phyloP scores from a whole-genome alignment of 2,797 vertebrate species.

The Lophotriccus pileatus region DNA sequence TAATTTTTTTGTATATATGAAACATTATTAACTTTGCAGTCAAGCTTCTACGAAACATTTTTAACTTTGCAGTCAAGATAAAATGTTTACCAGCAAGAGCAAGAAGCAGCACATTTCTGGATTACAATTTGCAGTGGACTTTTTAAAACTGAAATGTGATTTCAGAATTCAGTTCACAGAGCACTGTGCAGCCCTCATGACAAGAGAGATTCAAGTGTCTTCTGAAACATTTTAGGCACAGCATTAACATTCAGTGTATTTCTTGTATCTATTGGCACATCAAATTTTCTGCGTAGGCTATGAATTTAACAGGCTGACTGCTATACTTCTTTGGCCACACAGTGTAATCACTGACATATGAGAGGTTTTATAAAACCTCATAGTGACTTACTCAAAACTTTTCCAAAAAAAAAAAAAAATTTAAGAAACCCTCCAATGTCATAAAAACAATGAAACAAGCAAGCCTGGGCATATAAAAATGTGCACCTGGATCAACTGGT shows the following conservation, averaged over 20 bases:
- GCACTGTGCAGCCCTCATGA: not conserved
- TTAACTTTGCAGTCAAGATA: not conserved
- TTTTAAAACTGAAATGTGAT: not conserved
- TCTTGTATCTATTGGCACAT: not conserved
- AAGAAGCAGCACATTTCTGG: not conserved
- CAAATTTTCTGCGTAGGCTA: not conserved
- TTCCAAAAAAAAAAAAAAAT: not conserved
- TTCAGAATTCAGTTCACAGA: not conserved
- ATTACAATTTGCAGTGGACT: rapidly evolving
- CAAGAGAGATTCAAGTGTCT: not conserved
- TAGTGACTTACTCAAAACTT: not conserved
- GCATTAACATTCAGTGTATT: not conserved
- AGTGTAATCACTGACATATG: rapidly evolving
- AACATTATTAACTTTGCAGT: not conserved
- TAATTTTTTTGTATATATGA: not conserved
- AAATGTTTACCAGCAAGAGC: not conserved
- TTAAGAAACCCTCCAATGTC: no score
- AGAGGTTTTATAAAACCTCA: not conserved
- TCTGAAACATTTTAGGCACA: not conserved
- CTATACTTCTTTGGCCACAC: not conserved
- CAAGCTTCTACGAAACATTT: not conserved
- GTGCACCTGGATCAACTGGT: not conserved
- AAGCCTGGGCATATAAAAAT: not conserved
- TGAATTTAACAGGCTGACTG: not conserved
- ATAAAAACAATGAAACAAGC: not conserved